Base-by-base conservation (phyloP, 2,888 invertebrate species). In the Alentia gelatinosa region DNA sequence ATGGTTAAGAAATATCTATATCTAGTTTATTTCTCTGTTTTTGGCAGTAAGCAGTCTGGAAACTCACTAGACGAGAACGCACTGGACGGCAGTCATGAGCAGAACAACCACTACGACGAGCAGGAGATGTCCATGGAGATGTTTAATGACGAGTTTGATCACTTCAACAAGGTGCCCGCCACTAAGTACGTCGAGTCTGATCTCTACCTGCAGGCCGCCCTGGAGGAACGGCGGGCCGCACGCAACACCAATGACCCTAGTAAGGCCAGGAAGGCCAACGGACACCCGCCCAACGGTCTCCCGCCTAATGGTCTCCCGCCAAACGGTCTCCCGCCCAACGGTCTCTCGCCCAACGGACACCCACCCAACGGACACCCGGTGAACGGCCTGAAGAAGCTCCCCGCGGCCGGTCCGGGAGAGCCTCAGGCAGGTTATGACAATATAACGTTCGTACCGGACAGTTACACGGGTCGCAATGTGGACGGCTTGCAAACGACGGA, bases 21-120 rank as follows among this genome's bases (percentile, higher is more conserved):
- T 19, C 47, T 47, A 12, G 19, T 19, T 19, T 19, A 47, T 47
- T 47, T 7, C 68, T 68, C 33, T 68, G 1, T 26, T 5, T 63
- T n/a, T 89, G 68, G 40, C 92, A 92, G 92, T 75, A 89, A 90
- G n/a, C 37, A 40, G 83, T 83, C 83, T 23, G 39, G 83, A 83
- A 91, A 91, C 74, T 92, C 92, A 15, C 88, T 92, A 75, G 92
- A 92, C 42, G 91, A 91, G 88, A 92, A 91, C 33, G 91, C 88
- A n/a, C 9, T 91, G 23, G 89, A 89, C 3, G 68, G 68, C 23
- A 37, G 75, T 12, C 63, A 63, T 5, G 33, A 42, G 33, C 30
- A 47, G 83, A 63, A 50, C 35, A 37, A 35, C 42, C 35, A 9
- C n/a, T 91, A 89, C 33, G 92, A 92, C 42, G 92, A 92, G 63